phyloP scores from a whole-genome alignment of 2,888 invertebrate genomes.

The Pollenia griseotomentosa region DNA sequence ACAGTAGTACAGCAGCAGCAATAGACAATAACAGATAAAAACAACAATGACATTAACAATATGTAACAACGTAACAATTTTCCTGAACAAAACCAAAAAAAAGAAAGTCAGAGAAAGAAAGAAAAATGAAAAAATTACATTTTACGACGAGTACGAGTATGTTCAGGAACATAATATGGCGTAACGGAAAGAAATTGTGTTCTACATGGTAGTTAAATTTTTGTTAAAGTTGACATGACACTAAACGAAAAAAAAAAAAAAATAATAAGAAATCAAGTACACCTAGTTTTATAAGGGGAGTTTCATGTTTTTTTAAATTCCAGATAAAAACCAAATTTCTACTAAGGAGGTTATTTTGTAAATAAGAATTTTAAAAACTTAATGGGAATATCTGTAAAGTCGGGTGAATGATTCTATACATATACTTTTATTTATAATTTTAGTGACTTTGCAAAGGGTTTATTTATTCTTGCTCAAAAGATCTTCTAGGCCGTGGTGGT shows the following conservation, averaged over 20 bases:
- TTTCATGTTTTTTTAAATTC: not conserved
- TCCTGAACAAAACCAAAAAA: conserved; percentile 7
- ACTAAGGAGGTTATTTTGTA: no score
- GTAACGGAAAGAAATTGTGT: conserved; percentile 60
- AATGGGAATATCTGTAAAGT: no score
- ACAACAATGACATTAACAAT: conserved; percentile 54
- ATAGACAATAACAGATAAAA: conserved; percentile 29
- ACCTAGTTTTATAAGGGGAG: not conserved
- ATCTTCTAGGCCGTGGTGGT: no score
- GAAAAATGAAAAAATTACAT: not conserved
- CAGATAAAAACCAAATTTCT: no score
- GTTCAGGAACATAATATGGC: conserved; percentile 59
- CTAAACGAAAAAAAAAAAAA: conserved; percentile 16
- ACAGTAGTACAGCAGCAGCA: not conserved
- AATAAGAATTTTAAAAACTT: no score
- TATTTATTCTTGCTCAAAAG: no score
- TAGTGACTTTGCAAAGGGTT: no score
- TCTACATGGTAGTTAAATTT: conserved; percentile 60
- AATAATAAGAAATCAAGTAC: conserved; percentile 2
- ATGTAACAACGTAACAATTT: conserved; percentile 55
- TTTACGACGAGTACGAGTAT: not conserved
- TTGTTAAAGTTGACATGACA: conserved; percentile 58
- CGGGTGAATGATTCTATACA: no score
- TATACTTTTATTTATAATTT: no score
- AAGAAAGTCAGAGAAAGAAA: not conserved